Conservation (phyloP, 2,113 vertebrate genomes). For the Glaucomys volans region DNA sequence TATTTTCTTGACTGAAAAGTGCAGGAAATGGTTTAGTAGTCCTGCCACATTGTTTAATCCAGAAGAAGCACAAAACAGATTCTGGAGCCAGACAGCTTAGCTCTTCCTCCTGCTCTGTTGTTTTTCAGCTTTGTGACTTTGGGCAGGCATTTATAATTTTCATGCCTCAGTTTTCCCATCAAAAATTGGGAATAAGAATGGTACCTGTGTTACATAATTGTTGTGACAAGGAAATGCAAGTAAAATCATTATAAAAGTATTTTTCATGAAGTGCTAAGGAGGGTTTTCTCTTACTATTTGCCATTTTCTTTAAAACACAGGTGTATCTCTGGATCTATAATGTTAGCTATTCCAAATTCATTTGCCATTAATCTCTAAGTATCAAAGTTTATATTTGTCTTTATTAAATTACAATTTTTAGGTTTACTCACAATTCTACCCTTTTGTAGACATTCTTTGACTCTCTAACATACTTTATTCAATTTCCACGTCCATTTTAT, state of each 20-base stretch:
- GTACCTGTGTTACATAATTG: not conserved
- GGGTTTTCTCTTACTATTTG: not conserved
- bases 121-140: not conserved
- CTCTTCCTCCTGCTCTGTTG: not conserved
- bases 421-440: not conserved
- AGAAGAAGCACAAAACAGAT: not conserved
- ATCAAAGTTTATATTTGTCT: not conserved
- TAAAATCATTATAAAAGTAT: not conserved
- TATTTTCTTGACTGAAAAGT: not conserved
- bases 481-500: not conserved
- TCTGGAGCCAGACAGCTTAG: not conserved
- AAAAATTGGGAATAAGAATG: not conserved
- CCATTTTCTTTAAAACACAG: not conserved
- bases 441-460: not conserved
- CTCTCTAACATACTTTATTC: not conserved
- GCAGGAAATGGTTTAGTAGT: not conserved
- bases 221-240: not conserved
- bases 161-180: not conserved
- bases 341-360: not conserved
- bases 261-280: not conserved
- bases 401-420: not conserved
- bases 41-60: not conserved
- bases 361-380: not conserved
- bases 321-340: not conserved
- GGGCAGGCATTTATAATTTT: not conserved